These are phyloP conservation scores for Elaphurus davidianus DNA, from an alignment of 2,113 vertebrate species.

Conservation along the genomic window DNA sequence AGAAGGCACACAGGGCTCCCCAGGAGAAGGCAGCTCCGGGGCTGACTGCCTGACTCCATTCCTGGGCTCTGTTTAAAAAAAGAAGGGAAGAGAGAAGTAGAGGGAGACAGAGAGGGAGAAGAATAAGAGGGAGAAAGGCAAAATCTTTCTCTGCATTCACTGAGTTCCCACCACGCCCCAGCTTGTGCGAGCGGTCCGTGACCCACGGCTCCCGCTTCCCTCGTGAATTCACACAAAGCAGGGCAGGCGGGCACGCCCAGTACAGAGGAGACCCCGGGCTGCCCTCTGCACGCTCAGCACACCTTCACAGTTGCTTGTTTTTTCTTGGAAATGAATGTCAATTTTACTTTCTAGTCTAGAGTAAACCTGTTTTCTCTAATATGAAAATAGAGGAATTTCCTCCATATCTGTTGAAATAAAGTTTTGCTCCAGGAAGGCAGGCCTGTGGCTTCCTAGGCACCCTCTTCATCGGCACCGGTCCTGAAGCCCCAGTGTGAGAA, in stretches of 20 bases:
- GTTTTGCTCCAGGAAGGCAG: background rate
- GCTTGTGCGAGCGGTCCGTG: fast-evolving
- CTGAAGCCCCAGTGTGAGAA: background rate
- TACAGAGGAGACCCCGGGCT: background rate
- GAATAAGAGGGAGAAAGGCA: background rate
- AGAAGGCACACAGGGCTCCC: background rate
- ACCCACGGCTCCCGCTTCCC: background rate
- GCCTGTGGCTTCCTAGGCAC: background rate
- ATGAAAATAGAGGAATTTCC: background rate
- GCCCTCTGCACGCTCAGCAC: background rate
- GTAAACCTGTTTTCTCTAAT: background rate
- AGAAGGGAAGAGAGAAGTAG: background rate
- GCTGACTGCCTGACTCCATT: background rate
- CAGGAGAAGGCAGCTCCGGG: background rate
- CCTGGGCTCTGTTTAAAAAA: background rate
- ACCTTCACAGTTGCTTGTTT: background rate
- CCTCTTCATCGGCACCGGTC: background rate
- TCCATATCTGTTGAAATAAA: background rate
- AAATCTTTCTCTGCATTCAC: background rate
- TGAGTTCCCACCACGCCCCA: background rate
- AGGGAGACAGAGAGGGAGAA: background rate
- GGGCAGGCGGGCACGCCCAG: background rate
- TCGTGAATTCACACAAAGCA: fast-evolving
- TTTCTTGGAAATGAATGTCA: background rate
- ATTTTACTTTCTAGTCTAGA: background rate